Evolutionary conservation across 2,888 invertebrate genomes (phyloP).

Genomic region (Cosmopolites sordidus): DNA sequence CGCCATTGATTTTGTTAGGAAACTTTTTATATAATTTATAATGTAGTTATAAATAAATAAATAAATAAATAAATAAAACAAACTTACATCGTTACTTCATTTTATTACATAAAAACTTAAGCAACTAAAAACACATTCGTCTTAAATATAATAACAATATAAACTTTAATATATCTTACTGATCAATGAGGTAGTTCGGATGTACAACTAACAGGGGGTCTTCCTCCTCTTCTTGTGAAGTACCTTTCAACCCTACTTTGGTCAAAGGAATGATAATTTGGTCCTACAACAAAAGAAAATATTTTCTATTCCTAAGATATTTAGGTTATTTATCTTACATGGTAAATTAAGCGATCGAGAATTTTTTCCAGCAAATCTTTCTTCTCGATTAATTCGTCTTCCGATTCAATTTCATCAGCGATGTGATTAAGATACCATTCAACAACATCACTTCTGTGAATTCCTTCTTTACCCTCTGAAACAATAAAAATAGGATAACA

Average conservation of each 20-base stretch:
- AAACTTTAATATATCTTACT: constrained; percentile 26
- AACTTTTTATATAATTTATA: constrained; percentile 29
- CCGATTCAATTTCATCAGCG: constrained; percentile 81
- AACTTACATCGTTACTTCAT: no score
- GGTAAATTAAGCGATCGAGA: constrained; percentile 83
- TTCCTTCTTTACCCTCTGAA: constrained; percentile 55
- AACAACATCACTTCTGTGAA: constrained; percentile 75
- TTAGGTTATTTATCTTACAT: constrained; percentile 53
- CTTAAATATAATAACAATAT: neutral
- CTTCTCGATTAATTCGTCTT: constrained; percentile 83
- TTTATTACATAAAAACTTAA: no score
- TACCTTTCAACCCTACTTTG: constrained; percentile 52
- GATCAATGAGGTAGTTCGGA: constrained; percentile 88
- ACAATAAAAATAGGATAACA: constrained; percentile 9
- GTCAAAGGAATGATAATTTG: constrained; percentile 76
- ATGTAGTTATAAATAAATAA: neutral
- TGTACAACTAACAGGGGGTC: constrained; percentile 91
- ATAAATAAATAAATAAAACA: no score
- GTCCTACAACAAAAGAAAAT: constrained; percentile 57
- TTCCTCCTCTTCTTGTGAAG: constrained; percentile 62
- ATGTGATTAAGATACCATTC: constrained; percentile 92
- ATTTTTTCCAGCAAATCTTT: constrained; percentile 91
- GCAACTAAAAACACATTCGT: neutral
- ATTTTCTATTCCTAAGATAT: neutral
- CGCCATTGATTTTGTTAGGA: constrained; percentile 32